Evolutionary conservation across 2,113 vertebrate species (phyloP).

Genomic region (Naja naja): DNA sequence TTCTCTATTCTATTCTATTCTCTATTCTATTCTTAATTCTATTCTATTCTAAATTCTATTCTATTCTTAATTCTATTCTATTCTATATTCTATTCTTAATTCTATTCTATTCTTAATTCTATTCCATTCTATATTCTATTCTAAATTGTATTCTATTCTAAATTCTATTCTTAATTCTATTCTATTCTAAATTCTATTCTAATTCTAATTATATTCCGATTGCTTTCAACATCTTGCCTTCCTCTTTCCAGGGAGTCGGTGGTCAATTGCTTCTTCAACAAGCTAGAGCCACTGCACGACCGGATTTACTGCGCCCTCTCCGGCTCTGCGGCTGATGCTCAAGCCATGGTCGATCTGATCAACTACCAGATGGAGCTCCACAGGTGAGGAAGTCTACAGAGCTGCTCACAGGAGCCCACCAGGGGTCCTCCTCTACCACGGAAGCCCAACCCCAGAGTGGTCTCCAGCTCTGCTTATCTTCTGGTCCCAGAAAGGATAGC

Average conservation of each 20-base stretch:
- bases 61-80: too few relatives aligned
- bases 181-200: too few relatives aligned
- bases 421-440: background rate
- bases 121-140: too few relatives aligned
- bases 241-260: conserved; percentile 65
- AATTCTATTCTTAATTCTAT: background rate
- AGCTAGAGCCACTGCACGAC: conserved; percentile 79
- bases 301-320: conserved; percentile 86
- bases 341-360: conserved; percentile 81
- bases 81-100: too few relatives aligned
- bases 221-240: background rate
- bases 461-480: background rate
- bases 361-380: conserved; percentile 85
- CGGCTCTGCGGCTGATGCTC: conserved; percentile 84
- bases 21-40: accelerated
- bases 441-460: background rate
- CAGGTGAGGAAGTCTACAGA: conserved; percentile 65
- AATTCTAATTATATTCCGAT: background rate
- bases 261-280: conserved; percentile 87
- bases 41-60: too few relatives aligned
- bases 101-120: too few relatives aligned
- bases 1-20: too few relatives aligned
- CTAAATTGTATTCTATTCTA: background rate
- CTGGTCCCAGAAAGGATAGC: background rate
- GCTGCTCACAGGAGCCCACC: background rate